Evolutionary conservation across 35 echinoderm and acorn worm genomes (phyloP), one percentile per base, ranked within the genome.

Genomic region (Antedon bifida): DNA sequence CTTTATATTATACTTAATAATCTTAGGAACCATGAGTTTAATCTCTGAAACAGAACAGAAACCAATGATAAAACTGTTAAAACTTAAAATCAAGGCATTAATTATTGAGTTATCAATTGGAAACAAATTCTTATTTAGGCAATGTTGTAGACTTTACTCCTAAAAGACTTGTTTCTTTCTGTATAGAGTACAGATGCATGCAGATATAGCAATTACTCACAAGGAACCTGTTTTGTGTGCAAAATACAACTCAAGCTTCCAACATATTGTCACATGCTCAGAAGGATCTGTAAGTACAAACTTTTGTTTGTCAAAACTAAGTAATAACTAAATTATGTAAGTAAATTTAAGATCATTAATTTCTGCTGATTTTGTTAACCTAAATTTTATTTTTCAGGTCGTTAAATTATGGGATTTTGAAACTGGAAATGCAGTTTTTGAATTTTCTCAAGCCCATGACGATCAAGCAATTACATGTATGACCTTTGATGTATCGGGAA

Each of bases 401-500:
- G 86, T 99, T 35, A 99, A 99, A 77, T 39, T 99, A 0, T 99
- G 95, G 95, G 95, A 99, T 77, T 99, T 92, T 88, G 95, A 99
- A 83, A 99, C 95, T 19, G 95, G 95, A 10, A 92, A 93, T 45
- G 30, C 91, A 21, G 86, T 99, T 4, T 99, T 99, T 90, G 95
- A 92, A 39, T 99, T 92, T 75, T 93, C 95, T 30, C 90, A 99
- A 80, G 90, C 95, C 10, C 95, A 99, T 83, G 85, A 92, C 74
- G 86, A 90, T 82, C 90, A 81, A 51, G 90, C 90, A 73, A 90
- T 93, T 36, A 92, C 90, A 21, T 85, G 91, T 4, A 87, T 99
- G 91, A 86, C 85, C 39, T 99, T 99, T 86, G 95, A 99, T 84
- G 89, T 79, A 75, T 87, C 95, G 29, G 91, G 91, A 76, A 85